These are phyloP conservation scores for Dendrocincla tyrannina DNA, from an alignment of 2,797 vertebrate genomes.

Conservation along the genomic window DNA sequence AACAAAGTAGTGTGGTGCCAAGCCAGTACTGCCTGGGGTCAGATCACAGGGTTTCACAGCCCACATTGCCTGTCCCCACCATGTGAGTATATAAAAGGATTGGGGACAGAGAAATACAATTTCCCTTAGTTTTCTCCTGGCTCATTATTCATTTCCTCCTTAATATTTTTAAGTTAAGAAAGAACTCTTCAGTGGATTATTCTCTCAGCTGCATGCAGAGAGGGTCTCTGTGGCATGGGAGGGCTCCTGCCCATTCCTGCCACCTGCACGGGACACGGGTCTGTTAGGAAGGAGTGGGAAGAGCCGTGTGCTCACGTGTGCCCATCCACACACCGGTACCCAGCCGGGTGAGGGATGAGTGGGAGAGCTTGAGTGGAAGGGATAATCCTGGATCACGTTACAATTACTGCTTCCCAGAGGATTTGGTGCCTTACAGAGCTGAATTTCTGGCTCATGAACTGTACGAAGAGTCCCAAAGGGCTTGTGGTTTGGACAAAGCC, in stretches of 20 bases:
- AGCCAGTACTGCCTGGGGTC: conserved; percentile 40
- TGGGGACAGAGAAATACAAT: background rate
- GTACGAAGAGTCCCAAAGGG: background rate
- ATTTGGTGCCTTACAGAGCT: background rate
- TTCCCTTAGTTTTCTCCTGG: background rate
- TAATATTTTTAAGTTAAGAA: background rate
- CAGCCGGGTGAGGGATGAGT: background rate
- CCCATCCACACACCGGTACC: background rate
- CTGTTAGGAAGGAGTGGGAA: background rate
- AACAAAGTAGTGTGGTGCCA: conserved; percentile 43
- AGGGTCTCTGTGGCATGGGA: background rate
- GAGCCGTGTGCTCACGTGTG: accelerated
- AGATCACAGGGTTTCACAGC: conserved; percentile 28
- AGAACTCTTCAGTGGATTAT: background rate
- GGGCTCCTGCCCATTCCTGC: background rate
- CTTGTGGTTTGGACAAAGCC: background rate
- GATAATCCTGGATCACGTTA: background rate
- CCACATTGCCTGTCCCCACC: background rate
- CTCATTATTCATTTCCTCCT: background rate
- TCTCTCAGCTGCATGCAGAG: background rate
- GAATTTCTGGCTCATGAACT: background rate
- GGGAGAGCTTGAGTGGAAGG: background rate
- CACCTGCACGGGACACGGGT: accelerated
- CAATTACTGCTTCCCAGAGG: background rate
- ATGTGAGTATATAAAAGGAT: background rate